A percentile compares a stretch with the other conserved stretches of the same genome.
Evolutionary conservation across 2,113 vertebrate genomes (phyloP).

Genomic region (Corythornis cristatus): DNA sequence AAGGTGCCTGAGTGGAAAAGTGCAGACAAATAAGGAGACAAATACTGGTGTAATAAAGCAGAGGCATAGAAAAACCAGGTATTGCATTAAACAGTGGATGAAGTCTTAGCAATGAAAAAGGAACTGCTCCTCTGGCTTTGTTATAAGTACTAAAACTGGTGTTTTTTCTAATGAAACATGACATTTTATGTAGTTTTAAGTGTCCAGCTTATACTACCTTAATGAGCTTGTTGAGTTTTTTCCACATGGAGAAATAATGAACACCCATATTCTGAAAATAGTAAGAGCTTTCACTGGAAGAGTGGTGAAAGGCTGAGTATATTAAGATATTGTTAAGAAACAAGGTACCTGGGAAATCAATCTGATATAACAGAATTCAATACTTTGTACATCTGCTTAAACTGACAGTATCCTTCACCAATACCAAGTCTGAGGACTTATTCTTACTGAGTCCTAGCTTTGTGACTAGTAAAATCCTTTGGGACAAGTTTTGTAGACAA

Average conservation of each 20-base stretch:
- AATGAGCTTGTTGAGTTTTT: neutral
- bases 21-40: neutral
- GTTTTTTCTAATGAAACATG: neutral
- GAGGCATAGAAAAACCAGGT: neutral
- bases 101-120: neutral
- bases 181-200: neutral
- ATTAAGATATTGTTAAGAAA: neutral
- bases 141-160: neutral
- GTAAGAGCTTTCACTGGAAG: neutral
- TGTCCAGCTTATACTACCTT: neutral
- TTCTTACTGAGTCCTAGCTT: neutral
- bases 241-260: neutral
- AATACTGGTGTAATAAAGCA: neutral
- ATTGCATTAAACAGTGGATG: neutral
- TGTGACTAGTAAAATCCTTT: neutral
- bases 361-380: neutral
- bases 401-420: neutral
- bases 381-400: neutral
- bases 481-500: neutral
- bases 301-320: neutral
- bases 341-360: neutral
- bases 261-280: neutral
- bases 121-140: neutral
- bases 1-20: neutral
- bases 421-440: neutral